Evolutionary conservation across 2,888 invertebrate genomes (phyloP).

Genomic region (Conops quadrifasciatus): DNA sequence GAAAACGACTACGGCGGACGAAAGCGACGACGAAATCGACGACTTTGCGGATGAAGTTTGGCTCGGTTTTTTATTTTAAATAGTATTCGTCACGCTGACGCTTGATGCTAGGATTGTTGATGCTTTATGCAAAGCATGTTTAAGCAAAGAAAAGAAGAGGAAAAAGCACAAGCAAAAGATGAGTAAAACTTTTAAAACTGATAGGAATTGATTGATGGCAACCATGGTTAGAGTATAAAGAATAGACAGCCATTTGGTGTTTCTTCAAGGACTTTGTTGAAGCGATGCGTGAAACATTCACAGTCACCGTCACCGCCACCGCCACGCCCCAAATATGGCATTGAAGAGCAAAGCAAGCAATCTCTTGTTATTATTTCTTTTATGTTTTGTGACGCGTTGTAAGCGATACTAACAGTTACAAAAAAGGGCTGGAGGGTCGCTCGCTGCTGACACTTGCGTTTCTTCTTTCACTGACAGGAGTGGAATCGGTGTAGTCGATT

Average conservation of each 20-base stretch:
- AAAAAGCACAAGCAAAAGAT: no score
- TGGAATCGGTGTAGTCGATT: slow-evolving; percentile 19
- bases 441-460: no score
- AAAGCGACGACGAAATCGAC: background rate
- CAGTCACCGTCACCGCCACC: background rate
- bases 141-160: background rate
- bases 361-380: no score
- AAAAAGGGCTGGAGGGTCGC: background rate
- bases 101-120: background rate
- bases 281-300: no score
- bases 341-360: background rate
- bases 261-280: no score
- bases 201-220: slow-evolving; percentile 8
- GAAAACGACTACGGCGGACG: background rate
- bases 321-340: slow-evolving; percentile 6
- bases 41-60: background rate
- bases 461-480: no score
- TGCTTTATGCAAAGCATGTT: slow-evolving; percentile 11
- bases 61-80: background rate
- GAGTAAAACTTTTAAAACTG: no score
- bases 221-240: background rate
- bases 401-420: no score
- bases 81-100: slow-evolving; percentile 27
- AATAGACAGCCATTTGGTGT: no score
- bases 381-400: no score